Percentiles rank a stretch among this genome's conserved stretches.
Conservation (phyloP, 2,888 invertebrate species). For the Oscheius sp. region DNA sequence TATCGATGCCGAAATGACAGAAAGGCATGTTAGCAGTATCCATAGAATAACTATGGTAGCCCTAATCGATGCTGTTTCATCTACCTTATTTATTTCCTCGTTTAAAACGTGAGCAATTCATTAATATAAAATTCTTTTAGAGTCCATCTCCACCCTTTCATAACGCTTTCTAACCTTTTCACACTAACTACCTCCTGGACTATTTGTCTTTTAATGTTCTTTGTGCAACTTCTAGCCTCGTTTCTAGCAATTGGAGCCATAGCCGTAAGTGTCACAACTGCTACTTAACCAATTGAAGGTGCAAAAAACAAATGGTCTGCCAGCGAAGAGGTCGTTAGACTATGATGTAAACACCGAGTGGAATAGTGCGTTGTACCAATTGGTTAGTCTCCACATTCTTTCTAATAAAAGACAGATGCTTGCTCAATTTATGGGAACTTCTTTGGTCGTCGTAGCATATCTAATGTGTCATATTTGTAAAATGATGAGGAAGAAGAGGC, state of each 20-base stretch:
- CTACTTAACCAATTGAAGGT: background rate
- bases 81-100: slow-evolving; percentile 38
- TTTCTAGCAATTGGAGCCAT: slow-evolving; percentile 30
- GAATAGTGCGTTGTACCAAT: slow-evolving; percentile 27
- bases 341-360: slow-evolving; percentile 38
- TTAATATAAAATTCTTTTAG: slow-evolving; percentile 27
- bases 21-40: slow-evolving; percentile 35
- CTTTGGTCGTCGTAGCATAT: slow-evolving; percentile 35
- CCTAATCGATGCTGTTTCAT: slow-evolving; percentile 36
- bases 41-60: slow-evolving; percentile 38
- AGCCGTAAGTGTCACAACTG: slow-evolving; percentile 14
- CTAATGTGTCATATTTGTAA: slow-evolving; percentile 32
- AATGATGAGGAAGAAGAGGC: slow-evolving; percentile 10
- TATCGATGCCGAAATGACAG: slow-evolving; percentile 39
- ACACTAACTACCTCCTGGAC: slow-evolving; percentile 47
- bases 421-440: slow-evolving; percentile 39
- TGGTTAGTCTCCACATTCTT: no score
- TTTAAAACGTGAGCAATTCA: slow-evolving; percentile 40
- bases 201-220: slow-evolving; percentile 36
- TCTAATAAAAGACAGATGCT: no score
- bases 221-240: slow-evolving; percentile 32
- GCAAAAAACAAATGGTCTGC: slow-evolving; percentile 29
- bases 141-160: slow-evolving; percentile 42
- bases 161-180: slow-evolving; percentile 44
- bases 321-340: slow-evolving; percentile 29